Evolutionary conservation across 92 coral and sea anemone species (phyloP).

Genomic region (Galaxea fascicularis): DNA sequence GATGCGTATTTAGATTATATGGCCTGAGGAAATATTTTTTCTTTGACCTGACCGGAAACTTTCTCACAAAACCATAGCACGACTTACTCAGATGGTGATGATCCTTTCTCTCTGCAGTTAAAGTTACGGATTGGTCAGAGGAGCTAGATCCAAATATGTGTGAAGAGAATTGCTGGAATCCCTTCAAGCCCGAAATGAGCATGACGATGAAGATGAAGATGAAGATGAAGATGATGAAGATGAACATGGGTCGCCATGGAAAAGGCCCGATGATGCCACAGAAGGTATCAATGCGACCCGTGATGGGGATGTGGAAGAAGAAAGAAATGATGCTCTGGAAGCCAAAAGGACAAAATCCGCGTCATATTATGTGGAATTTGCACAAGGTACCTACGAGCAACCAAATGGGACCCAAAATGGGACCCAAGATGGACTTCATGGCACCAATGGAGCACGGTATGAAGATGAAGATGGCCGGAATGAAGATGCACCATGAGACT

Average conservation of each 20-base stretch:
- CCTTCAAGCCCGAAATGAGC: too few species aligned
- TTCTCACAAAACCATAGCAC: not conserved
- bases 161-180: constrained; percentile 21
- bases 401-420: not conserved
- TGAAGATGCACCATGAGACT: not conserved
- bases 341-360: constrained; percentile 4
- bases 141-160: not conserved
- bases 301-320: not conserved
- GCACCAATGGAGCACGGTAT: not conserved
- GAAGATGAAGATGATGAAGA: not conserved
- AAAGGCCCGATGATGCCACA: not conserved
- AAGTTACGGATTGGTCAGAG: not conserved
- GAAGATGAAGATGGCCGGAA: not conserved
- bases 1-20: too few species aligned
- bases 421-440: not conserved
- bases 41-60: not conserved
- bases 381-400: not conserved
- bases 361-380: not conserved
- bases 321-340: constrained; percentile 26
- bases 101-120: not conserved
- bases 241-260: not conserved
- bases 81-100: not conserved
- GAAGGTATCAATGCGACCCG: not conserved
- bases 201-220: not conserved
- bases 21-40: too few species aligned